Conservation (phyloP, 2,113 vertebrate species). For the Cyprinodon brontotheroides region DNA sequence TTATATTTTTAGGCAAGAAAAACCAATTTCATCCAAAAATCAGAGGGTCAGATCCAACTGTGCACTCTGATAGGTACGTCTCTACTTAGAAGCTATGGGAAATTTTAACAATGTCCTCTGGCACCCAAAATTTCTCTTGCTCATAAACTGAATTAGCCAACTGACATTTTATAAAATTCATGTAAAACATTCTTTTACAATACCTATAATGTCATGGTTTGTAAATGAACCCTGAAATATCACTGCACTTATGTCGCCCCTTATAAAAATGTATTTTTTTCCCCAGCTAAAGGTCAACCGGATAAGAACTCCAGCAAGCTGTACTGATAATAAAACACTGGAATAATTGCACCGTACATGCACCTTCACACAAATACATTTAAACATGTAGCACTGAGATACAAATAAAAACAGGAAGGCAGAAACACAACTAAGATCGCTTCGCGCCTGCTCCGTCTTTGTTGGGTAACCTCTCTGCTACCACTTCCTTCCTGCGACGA, state of each 20-base stretch:
- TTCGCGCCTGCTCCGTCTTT: conserved; percentile 37
- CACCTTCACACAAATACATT: neutral
- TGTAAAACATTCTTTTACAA: neutral
- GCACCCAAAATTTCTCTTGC: neutral
- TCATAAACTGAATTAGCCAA: neutral
- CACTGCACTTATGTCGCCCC: neutral
- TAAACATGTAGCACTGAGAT: neutral
- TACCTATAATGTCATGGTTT: neutral
- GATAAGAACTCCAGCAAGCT: neutral
- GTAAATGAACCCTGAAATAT: neutral
- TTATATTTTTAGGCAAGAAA: too few species aligned
- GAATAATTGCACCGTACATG: neutral
- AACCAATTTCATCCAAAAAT: neutral
- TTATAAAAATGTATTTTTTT: neutral
- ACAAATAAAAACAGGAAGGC: neutral
- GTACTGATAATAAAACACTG: neutral
- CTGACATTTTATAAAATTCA: neutral
- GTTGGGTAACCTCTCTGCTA: conserved; percentile 2
- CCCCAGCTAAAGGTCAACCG: too few species aligned
- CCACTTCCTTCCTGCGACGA: conserved; percentile 63
- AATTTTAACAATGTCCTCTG: too few species aligned
- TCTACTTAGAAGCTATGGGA: neutral
- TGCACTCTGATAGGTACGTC: neutral
- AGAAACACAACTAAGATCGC: neutral
- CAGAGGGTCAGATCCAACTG: too few species aligned